phyloP scores from a whole-genome alignment of 2,113 vertebrate genomes.

The Ptyas mucosa region DNA sequence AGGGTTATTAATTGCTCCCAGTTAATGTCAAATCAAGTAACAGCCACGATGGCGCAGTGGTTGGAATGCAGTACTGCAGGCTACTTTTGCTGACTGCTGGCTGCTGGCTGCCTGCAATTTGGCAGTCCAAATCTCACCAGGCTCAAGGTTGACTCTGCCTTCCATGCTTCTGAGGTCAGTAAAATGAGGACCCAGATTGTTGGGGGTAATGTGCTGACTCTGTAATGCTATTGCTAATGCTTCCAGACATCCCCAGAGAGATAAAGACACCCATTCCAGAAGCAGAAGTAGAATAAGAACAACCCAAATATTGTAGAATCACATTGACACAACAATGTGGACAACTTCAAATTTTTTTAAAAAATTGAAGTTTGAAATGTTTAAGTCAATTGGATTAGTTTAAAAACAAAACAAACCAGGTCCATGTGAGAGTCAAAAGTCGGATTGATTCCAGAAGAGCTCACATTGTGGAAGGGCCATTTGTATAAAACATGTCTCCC shows the following conservation, averaged over 20 bases:
- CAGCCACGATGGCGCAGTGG: too few relatives aligned
- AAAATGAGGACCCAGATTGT: too few relatives aligned
- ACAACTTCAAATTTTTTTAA: background rate
- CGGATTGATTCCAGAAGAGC: conserved; percentile 14
- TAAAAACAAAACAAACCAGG: background rate
- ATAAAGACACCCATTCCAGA: background rate
- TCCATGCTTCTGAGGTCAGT: too few relatives aligned
- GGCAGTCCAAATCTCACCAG: too few relatives aligned
- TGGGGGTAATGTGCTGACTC: too few relatives aligned
- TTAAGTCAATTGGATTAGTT: background rate
- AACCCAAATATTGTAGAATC: background rate
- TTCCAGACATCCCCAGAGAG: background rate
- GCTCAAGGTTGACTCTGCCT: too few relatives aligned
- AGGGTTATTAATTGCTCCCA: background rate
- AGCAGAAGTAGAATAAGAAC: conserved; percentile 7
- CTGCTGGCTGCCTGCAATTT: too few relatives aligned
- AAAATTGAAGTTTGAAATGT: background rate
- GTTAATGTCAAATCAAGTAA: background rate
- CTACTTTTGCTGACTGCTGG: too few relatives aligned
- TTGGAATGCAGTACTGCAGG: too few relatives aligned
- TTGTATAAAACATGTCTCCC: background rate
- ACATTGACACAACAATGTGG: background rate
- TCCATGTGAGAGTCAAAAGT: background rate
- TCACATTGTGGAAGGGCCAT: background rate
- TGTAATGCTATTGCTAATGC: too few relatives aligned